Evolutionary conservation across 2,797 vertebrate genomes (phyloP).

Genomic region (Pterois miles): DNA sequence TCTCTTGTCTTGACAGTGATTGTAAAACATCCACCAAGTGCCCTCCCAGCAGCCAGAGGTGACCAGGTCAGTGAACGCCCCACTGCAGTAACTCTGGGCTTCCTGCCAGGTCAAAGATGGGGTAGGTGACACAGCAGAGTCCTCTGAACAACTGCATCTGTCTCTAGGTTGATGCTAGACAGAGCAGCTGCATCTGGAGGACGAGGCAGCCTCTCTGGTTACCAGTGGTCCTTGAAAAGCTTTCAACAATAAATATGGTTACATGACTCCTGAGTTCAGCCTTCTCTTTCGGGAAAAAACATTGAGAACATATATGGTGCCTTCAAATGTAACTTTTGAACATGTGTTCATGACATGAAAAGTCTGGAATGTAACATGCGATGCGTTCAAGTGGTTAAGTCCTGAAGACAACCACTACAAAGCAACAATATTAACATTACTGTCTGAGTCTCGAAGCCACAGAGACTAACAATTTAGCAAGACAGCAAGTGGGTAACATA

Average conservation of each 20-base stretch:
- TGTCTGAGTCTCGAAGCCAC: no score
- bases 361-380: no score
- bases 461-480: no score
- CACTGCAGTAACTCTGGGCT: slow-evolving; percentile 43
- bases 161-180: neutral
- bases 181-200: neutral
- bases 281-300: neutral
- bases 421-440: no score
- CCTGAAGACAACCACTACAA: no score
- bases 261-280: neutral
- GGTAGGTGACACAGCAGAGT: slow-evolving; percentile 3
- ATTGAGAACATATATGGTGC: no score
- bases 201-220: neutral
- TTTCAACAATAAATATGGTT: neutral
- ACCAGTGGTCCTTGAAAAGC: neutral
- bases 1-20: slow-evolving; percentile 13
- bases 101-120: slow-evolving; percentile 51
- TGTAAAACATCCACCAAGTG: slow-evolving; percentile 2
- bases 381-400: no score
- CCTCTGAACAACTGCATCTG: neutral
- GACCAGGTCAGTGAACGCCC: slow-evolving; percentile 56
- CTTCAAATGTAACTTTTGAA: no score
- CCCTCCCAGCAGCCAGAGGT: slow-evolving; percentile 39
- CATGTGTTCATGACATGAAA: no score
- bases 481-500: no score